Base-by-base conservation (phyloP, 1,140 invertebrate species). In the Bombyx mandarina region DNA sequence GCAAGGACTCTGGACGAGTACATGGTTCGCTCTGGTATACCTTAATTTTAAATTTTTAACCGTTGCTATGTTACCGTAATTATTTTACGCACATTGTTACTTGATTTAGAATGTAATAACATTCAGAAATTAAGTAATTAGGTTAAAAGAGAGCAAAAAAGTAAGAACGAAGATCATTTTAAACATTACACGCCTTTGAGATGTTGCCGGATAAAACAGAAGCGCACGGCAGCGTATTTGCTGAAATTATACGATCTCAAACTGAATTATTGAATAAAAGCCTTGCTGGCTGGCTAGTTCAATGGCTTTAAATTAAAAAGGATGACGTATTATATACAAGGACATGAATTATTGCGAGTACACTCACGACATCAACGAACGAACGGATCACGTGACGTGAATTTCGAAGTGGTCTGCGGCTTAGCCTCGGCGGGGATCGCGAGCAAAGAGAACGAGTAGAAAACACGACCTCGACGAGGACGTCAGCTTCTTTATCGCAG, bases 401-500 rank as follows among this genome's bases (percentile, higher is more conserved):
- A 66, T 64, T 60, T 59, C 45, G 48, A 62, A 62, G 12, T 43
- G 43, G 49, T 52, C 58, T 42, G 22, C 35, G 46, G 26, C 26
- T 47, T 48, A 7, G 47, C 18, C 43, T 56, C 22, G 45, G 26
- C 26, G 26, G 2, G 26, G 26, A 35, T 35, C 26, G 26, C 50
- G 50, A 35, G 22, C 26, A 51, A 35, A 51, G 50, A 22, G 18
- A 35, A 51, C 50, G 42, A 51, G 50, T 51, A 35, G 50, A 57
- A 61, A 10, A 51, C 58, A 26, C 57, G 59, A 65, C 67, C 67
- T 72, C 69, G 60, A 10, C 10, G 48, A 56, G 64, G 66, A 69
- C 69, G 73, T 64, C 63, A 57, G 53, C 60, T 66, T 56, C 26
- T 54, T 82, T 84, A 82, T 86, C 78, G 71, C 26, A 49, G 58